These are phyloP conservation scores for Chauna torquata DNA, from an alignment of 2,113 vertebrate species.

Conservation along the genomic window DNA sequence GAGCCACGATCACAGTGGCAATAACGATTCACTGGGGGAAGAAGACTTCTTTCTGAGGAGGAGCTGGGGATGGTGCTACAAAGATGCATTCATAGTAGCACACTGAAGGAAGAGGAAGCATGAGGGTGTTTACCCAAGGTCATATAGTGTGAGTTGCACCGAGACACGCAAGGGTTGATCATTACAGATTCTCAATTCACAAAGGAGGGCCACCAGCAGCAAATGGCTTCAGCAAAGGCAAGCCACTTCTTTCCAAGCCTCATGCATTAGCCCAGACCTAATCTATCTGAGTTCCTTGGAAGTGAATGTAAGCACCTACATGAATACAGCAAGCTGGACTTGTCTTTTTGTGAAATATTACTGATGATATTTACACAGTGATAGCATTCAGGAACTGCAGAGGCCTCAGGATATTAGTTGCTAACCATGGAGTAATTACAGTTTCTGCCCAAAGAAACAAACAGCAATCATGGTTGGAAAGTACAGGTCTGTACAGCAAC, in stretches of 20 bases:
- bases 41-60: neutral
- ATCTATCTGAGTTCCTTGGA: neutral
- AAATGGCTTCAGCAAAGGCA: neutral
- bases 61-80: neutral
- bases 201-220: neutral
- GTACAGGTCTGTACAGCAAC: neutral
- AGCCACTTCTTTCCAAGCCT: neutral
- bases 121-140: neutral
- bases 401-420: neutral
- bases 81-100: neutral
- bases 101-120: neutral
- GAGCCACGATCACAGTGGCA: neutral
- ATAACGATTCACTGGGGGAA: neutral
- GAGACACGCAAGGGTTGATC: rapidly evolving
- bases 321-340: neutral
- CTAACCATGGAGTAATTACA: neutral
- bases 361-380: neutral
- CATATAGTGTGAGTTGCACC: neutral
- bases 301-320: neutral
- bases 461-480: neutral
- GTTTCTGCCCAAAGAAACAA: constrained; percentile 6
- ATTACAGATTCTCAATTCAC: neutral
- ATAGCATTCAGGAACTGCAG: neutral
- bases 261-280: neutral
- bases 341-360: neutral